Evolutionary conservation across 2,113 vertebrate species (phyloP).

Genomic region (Calidris pugnax): DNA sequence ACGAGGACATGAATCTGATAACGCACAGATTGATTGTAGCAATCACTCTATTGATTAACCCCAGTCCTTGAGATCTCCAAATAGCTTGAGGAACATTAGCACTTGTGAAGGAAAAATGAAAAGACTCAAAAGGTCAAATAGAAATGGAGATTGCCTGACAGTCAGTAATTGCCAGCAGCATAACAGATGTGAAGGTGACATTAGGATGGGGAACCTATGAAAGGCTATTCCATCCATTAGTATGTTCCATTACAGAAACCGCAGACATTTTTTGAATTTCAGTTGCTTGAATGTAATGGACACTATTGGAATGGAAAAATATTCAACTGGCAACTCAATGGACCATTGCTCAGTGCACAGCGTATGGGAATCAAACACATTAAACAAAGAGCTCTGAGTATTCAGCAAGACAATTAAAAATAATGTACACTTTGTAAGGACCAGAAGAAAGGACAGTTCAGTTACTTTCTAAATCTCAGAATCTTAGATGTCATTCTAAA

Average conservation of each 20-base stretch:
- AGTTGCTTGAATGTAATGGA: neutral
- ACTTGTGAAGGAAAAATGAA: neutral
- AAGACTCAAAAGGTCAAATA: neutral
- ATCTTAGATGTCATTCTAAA: neutral
- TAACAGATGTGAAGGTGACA: neutral
- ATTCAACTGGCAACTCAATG: neutral
- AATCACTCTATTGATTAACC: neutral
- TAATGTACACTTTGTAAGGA: neutral
- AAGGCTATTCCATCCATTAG: neutral
- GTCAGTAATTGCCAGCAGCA: neutral
- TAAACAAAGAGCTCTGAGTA: neutral
- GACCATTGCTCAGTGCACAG: neutral
- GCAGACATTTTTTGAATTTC: neutral
- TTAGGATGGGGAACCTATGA: neutral
- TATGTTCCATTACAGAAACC: neutral
- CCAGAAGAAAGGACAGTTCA: neutral
- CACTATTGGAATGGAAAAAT: neutral
- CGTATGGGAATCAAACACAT: neutral
- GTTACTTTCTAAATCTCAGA: neutral
- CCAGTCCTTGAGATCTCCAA: neutral
- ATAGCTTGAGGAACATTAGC: neutral
- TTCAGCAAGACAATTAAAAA: neutral
- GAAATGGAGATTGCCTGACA: neutral
- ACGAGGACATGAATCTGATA: neutral
- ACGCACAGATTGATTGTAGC: accelerated